Conservation (phyloP, 1,140 invertebrate species). For the Rhopalosiphum padi region DNA sequence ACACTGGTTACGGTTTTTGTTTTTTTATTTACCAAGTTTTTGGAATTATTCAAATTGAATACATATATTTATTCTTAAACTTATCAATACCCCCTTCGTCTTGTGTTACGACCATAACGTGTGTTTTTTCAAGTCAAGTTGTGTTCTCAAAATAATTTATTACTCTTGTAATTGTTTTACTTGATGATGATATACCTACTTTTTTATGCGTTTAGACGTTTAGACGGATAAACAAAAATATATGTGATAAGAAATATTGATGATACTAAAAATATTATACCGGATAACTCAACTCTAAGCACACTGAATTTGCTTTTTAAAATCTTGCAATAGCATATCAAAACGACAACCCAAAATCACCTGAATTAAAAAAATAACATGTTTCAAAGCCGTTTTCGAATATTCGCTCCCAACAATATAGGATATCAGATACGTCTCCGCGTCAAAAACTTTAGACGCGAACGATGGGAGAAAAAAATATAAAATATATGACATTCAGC, state of each 20-base stretch:
- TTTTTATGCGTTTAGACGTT: background rate
- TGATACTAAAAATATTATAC: background rate
- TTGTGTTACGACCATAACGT: background rate
- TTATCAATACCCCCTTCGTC: background rate
- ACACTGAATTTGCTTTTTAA: background rate
- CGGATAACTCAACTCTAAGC: background rate
- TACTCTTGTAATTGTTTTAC: background rate
- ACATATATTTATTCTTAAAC: background rate
- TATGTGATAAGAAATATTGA: background rate
- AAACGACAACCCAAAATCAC: background rate
- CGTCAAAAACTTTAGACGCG: background rate
- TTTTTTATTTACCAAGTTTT: background rate
- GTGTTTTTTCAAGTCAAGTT: background rate
- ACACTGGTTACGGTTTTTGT: background rate
- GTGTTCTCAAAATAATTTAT: background rate
- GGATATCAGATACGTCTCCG: background rate
- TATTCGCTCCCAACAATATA: background rate
- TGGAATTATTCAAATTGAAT: background rate
- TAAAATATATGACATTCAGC: background rate
- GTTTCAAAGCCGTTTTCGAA: slow-evolving; percentile 25
- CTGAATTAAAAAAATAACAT: background rate
- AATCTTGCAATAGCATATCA: background rate
- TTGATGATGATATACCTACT: background rate
- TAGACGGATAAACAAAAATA: background rate
- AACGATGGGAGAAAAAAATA: background rate